These are phyloP conservation scores for Xylocopa sonorina DNA, from an alignment of 1,140 invertebrate genomes.

Conservation along the genomic window DNA sequence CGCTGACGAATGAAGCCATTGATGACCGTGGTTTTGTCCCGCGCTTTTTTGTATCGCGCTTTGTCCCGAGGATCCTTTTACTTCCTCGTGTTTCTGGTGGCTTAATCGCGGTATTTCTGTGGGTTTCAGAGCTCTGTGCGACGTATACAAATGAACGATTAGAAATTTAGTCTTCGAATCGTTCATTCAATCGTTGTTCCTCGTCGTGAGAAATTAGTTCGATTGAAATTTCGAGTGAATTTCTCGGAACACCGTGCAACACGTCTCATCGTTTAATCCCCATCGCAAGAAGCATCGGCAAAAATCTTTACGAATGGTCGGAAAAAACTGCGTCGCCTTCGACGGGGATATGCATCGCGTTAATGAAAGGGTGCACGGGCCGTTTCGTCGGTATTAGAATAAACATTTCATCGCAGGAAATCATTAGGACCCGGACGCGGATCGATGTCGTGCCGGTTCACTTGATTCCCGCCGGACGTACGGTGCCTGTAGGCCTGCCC, in stretches of 20 bases:
- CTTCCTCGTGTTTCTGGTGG: background rate
- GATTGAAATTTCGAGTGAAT: too few relatives aligned
- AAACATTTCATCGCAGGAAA: constrained; percentile 64
- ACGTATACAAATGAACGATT: too few relatives aligned
- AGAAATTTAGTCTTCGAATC: too few relatives aligned
- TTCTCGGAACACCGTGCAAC: too few relatives aligned
- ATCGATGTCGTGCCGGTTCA: constrained; percentile 61
- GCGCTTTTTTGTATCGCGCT: too few relatives aligned
- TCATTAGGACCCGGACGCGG: constrained; percentile 59
- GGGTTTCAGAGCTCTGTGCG: too few relatives aligned
- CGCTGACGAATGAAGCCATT: background rate
- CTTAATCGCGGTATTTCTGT: background rate
- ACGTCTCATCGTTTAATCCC: too few relatives aligned
- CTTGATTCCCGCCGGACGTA: constrained; percentile 64
- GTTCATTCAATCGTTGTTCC: too few relatives aligned
- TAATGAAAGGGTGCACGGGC: constrained; percentile 13
- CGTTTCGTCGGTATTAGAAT: constrained; percentile 34
- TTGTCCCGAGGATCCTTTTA: background rate
- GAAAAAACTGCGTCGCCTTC: background rate
- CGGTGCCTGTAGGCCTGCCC: constrained; percentile 37
- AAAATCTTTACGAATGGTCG: background rate
- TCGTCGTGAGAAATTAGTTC: too few relatives aligned
- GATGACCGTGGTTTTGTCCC: background rate
- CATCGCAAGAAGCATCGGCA: background rate
- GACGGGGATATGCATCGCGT: background rate